Evolutionary conservation across 2,797 vertebrate genomes (phyloP).

Genomic region (Danio aesculapii): DNA sequence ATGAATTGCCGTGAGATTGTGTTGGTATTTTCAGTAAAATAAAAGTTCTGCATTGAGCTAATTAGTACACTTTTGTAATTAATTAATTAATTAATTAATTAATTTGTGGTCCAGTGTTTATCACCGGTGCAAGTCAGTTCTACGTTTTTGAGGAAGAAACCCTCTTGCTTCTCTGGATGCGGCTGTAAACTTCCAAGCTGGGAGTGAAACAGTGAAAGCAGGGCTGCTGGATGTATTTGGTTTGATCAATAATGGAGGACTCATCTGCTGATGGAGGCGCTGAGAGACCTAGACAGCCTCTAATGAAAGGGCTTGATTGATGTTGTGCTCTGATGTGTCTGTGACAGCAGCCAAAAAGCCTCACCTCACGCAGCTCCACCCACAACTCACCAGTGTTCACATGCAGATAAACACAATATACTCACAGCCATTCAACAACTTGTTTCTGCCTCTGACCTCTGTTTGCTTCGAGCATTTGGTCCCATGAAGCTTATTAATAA

Average conservation of each 20-base stretch:
- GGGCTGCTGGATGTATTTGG: conserved; percentile 42
- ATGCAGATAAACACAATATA: not conserved
- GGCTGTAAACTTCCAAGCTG: conserved; percentile 29
- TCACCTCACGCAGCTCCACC: conserved; percentile 25
- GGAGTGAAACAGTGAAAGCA: conserved; percentile 18
- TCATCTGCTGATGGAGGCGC: conserved; percentile 55
- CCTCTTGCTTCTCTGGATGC: not conserved
- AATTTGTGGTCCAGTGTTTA: not conserved
- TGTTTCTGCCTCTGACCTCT: not conserved
- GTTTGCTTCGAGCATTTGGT: not conserved
- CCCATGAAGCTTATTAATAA: conserved; percentile 23
- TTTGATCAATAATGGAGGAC: conserved; percentile 67
- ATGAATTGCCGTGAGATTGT: too few relatives aligned
- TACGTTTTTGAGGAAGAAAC: conserved; percentile 2
- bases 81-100: not conserved
- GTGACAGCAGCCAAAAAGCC: conserved; percentile 27
- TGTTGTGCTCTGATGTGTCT: conserved; percentile 50
- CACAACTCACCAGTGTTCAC: not conserved
- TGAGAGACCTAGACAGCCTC: conserved; percentile 53
- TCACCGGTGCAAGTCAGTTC: not conserved
- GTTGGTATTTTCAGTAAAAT: too few relatives aligned
- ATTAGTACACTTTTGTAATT: not conserved
- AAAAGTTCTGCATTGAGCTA: not conserved
- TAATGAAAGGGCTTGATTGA: conserved; percentile 58
- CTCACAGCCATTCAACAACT: not conserved